Conservation (phyloP, 2,113 vertebrate species). For the Platycercus adscitus region DNA sequence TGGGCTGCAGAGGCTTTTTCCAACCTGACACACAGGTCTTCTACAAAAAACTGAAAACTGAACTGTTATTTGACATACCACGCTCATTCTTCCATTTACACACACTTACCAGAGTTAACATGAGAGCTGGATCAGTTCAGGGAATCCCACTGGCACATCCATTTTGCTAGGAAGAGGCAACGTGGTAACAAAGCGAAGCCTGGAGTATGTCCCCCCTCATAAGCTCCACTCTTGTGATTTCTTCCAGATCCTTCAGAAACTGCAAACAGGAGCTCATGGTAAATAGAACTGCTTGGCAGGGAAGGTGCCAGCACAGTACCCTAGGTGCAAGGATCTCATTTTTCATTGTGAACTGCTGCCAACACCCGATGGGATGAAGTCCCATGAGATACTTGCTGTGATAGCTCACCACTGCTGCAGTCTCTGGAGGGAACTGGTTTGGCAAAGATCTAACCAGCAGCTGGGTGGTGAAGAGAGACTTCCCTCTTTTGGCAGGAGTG, state of each 20-base stretch:
- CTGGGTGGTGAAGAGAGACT: background rate
- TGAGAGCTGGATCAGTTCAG: background rate
- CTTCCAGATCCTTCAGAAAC: slow-evolving; percentile 3
- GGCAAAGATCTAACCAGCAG: background rate
- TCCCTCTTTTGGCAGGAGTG: background rate
- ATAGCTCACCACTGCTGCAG: background rate
- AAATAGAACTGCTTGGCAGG: background rate
- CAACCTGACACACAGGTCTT: background rate
- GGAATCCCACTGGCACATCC: background rate
- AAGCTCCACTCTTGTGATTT: background rate
- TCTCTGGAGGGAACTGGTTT: background rate
- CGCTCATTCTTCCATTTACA: background rate
- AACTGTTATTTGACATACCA: background rate
- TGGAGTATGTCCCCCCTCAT: background rate
- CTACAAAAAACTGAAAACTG: background rate
- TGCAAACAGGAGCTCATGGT: background rate
- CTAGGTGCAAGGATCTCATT: background rate
- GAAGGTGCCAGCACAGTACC: background rate
- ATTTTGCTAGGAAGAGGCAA: background rate
- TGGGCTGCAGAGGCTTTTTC: background rate
- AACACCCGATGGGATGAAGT: background rate
- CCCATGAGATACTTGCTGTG: background rate
- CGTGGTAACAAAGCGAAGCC: background rate
- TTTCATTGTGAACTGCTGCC: background rate
- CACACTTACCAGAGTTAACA: background rate